These are phyloP conservation scores for Folsomia manolachei DNA, from an alignment of 2,888 invertebrate genomes.

Conservation along the genomic window DNA sequence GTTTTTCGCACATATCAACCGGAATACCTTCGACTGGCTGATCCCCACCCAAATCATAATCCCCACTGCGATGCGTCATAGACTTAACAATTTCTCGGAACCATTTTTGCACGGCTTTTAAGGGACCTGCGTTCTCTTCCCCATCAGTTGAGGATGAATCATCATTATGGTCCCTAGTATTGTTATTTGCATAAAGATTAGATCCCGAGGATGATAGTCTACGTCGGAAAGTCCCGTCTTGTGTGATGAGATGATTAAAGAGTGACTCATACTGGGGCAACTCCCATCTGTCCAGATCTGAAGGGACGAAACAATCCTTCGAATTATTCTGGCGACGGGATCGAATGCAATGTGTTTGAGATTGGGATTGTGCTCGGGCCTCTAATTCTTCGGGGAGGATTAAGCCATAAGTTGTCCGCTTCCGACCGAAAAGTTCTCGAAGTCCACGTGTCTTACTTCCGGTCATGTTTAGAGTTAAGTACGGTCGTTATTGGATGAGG, in stretches of 20 bases:
- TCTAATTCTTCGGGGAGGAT: background rate
- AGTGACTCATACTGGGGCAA: slow-evolving; percentile 40
- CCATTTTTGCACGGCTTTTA: slow-evolving; percentile 16
- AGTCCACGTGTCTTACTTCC: background rate
- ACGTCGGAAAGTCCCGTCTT: background rate
- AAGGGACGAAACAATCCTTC: slow-evolving; percentile 36
- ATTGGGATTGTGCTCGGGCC: background rate
- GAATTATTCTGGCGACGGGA: background rate
- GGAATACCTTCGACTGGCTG: slow-evolving; percentile 24
- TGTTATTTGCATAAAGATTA: background rate
- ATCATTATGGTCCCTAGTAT: background rate
- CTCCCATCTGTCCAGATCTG: slow-evolving; percentile 33
- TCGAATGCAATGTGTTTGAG: background rate
- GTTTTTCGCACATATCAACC: slow-evolving; percentile 41
- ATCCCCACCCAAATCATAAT: background rate
- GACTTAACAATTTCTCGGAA: slow-evolving; percentile 3
- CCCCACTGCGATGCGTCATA: background rate
- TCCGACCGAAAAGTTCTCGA: slow-evolving; percentile 15
- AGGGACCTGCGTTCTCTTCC: background rate
- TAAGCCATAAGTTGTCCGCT: slow-evolving; percentile 25
- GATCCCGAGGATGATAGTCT: background rate
- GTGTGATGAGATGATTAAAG: slow-evolving; percentile 31
- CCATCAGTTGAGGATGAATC: too few species aligned
- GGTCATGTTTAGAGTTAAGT: too few species aligned
- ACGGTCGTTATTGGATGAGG: too few species aligned